Evolutionary conservation across 2,797 vertebrate species (phyloP).

Genomic region (Miichthys miiuy): DNA sequence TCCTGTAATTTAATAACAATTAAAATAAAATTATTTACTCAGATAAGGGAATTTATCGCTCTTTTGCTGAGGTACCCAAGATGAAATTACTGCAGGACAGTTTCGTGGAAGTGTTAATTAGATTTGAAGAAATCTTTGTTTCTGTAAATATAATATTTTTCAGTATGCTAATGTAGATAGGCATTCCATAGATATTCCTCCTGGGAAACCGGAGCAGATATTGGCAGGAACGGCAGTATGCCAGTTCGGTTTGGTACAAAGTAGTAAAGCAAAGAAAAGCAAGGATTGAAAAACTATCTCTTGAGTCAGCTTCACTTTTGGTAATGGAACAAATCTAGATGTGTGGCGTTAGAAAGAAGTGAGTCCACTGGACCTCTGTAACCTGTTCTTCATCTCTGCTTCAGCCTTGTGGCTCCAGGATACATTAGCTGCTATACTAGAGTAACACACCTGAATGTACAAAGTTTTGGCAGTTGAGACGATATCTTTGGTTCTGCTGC

Average conservation of each 20-base stretch:
- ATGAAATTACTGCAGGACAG: not conserved
- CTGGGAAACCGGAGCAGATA: not conserved
- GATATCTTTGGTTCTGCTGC: not conserved
- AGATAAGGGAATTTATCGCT: too few species aligned
- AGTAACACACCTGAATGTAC: not conserved
- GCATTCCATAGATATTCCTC: not conserved
- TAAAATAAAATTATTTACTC: too few species aligned
- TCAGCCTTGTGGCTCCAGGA: not conserved
- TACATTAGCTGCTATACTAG: not conserved
- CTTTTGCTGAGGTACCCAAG: too few species aligned
- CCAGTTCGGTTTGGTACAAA: not conserved
- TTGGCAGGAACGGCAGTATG: not conserved
- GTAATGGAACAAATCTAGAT: not conserved
- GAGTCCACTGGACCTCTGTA: not conserved
- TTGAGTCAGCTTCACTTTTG: not conserved
- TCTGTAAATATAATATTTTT: not conserved
- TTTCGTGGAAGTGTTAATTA: not conserved
- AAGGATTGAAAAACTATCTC: not conserved
- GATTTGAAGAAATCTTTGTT: not conserved
- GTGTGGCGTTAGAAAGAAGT: not conserved
- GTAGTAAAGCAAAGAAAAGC: not conserved
- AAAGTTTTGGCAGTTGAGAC: not conserved
- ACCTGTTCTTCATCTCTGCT: too few species aligned
- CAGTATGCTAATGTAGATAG: not conserved
- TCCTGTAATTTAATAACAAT: not conserved